phyloP scores from a whole-genome alignment of 2,888 invertebrate species.

The Cheilosia impressa region DNA sequence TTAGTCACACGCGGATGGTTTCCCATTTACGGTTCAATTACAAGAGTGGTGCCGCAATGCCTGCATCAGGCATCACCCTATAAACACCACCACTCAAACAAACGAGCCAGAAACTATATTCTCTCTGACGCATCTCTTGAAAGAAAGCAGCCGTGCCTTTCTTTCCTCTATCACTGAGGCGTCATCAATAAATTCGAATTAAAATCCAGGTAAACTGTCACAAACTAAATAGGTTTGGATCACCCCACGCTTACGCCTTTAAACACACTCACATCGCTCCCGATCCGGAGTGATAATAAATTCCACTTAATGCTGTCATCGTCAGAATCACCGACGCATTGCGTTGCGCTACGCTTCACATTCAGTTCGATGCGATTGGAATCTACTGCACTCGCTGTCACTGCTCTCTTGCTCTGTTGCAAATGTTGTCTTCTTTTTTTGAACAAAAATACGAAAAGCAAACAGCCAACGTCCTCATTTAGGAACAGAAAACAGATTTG shows the following conservation, averaged over 20 bases:
- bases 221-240: constrained; percentile 42
- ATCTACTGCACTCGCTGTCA: constrained; percentile 11
- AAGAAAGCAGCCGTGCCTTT: constrained; percentile 17
- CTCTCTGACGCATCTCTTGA: neutral
- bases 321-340: constrained; percentile 73
- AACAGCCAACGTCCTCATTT: constrained; percentile 17
- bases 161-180: constrained; percentile 26
- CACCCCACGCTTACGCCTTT: constrained; percentile 63
- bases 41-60: constrained; percentile 46
- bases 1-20: constrained; percentile 66
- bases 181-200: constrained; percentile 72
- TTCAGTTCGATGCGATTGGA: constrained; percentile 16
- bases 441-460: neutral
- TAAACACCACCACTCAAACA: constrained; percentile 45
- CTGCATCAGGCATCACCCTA: constrained; percentile 46
- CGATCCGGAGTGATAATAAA: constrained; percentile 61
- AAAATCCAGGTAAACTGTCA: constrained; percentile 68
- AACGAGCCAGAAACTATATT: constrained; percentile 38
- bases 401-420: constrained; percentile 12
- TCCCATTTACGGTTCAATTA: constrained; percentile 67
- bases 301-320: constrained; percentile 71
- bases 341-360: constrained; percentile 60
- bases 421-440: constrained; percentile 21
- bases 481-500: constrained; percentile 33
- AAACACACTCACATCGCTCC: constrained; percentile 28